These are phyloP conservation scores for Paedocypris micromegethes DNA, from an alignment of 2,797 vertebrate genomes.

Conservation along the genomic window DNA sequence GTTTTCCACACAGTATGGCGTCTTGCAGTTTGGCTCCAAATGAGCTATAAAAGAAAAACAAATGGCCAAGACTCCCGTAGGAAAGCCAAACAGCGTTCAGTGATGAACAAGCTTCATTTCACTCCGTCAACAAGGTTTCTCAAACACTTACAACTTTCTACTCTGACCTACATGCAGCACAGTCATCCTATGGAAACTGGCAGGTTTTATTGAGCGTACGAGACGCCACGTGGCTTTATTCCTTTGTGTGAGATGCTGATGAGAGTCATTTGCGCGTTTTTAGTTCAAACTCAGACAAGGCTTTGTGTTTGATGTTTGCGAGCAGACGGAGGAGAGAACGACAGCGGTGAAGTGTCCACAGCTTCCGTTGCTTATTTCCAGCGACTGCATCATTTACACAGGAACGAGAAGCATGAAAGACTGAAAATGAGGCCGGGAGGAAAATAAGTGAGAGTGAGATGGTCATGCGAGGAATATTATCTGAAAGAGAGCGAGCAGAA, in stretches of 20 bases:
- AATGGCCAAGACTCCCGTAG: slow-evolving; percentile 41
- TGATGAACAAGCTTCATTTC: slow-evolving; percentile 42
- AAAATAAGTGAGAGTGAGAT: slow-evolving; percentile 13
- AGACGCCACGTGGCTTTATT: slow-evolving; percentile 13
- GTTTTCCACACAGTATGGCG: slow-evolving; percentile 18
- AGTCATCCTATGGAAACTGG: slow-evolving; percentile 21
- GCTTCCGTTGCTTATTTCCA: slow-evolving; percentile 64
- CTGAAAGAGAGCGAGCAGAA: slow-evolving; percentile 23
- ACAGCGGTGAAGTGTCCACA: slow-evolving; percentile 47
- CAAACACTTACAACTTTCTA: slow-evolving; percentile 41
- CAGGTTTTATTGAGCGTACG: slow-evolving; percentile 17
- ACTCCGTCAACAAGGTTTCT: slow-evolving; percentile 30
- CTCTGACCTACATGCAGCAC: slow-evolving; percentile 45
- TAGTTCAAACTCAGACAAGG: slow-evolving; percentile 23
- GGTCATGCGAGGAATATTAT: slow-evolving; percentile 15
- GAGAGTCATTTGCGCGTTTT: slow-evolving; percentile 26
- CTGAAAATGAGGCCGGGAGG: slow-evolving; percentile 38
- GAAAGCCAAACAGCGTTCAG: slow-evolving; percentile 38
- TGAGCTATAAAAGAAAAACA: slow-evolving; percentile 39
- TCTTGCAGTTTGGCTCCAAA: slow-evolving; percentile 42
- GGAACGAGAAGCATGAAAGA: slow-evolving; percentile 31
- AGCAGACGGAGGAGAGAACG: slow-evolving; percentile 33
- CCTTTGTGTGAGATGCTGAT: slow-evolving; percentile 22
- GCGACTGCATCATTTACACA: slow-evolving; percentile 56
- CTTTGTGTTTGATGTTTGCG: slow-evolving; percentile 43